A percentile compares a stretch with the other conserved stretches of the same genome.
Evolutionary conservation across 2,888 invertebrate species (phyloP).

Genomic region (Philereme vetulata): DNA sequence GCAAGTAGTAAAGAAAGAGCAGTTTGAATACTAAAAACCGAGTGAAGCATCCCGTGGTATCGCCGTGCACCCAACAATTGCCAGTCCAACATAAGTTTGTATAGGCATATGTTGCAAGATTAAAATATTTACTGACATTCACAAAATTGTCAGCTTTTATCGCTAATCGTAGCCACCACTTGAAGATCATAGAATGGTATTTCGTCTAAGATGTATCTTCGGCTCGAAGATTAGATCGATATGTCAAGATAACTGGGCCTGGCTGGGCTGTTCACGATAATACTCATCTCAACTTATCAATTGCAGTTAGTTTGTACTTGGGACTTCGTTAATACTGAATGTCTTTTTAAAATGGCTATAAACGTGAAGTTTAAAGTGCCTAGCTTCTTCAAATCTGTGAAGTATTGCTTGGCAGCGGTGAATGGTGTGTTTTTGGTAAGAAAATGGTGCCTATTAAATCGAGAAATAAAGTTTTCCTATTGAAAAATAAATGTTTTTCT

Average conservation of each 20-base stretch:
- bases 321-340: constrained; percentile 13
- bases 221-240: constrained; percentile 60
- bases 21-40: too few species aligned
- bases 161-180: too few species aligned
- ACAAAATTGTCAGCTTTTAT: too few species aligned
- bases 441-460: constrained; percentile 31
- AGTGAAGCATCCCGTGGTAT: too few species aligned
- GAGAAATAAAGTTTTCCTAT: too few species aligned
- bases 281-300: constrained; percentile 56
- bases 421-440: constrained; percentile 91
- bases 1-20: too few species aligned
- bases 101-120: too few species aligned
- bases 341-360: constrained; percentile 44
- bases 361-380: constrained; percentile 79
- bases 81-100: too few species aligned
- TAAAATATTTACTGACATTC: too few species aligned
- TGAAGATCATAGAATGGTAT: constrained; percentile 2
- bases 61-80: too few species aligned
- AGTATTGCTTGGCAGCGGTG: constrained; percentile 88
- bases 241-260: constrained; percentile 65
- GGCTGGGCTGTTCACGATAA: constrained; percentile 64
- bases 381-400: constrained; percentile 79
- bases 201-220: constrained; percentile 35
- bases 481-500: too few species aligned
- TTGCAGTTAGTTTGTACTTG: constrained; percentile 37